Conservation (phyloP, 2,888 invertebrate species). For the Lissocephala sabroskyi region DNA sequence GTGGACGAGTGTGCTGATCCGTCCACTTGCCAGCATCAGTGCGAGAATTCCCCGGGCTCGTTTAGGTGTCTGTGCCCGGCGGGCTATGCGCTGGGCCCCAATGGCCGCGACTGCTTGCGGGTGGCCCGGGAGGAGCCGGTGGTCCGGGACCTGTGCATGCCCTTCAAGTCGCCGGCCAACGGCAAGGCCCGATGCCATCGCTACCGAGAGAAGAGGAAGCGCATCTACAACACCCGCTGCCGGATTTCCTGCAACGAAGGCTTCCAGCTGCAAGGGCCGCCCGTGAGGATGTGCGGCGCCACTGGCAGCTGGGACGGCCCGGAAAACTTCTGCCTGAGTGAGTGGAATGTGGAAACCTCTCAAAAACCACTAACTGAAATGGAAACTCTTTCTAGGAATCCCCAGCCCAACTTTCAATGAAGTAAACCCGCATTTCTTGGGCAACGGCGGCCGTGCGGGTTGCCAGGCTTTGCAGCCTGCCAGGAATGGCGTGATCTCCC, state of each 20-base stretch:
- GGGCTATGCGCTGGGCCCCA: constrained; percentile 73
- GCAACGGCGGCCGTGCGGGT: too few relatives aligned
- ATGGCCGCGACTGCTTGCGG: constrained; percentile 49
- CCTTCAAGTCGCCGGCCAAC: constrained; percentile 63
- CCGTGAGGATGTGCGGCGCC: constrained; percentile 73
- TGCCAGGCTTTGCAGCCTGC: constrained; percentile 74
- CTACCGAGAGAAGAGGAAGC: constrained; percentile 68
- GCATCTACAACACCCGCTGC: constrained; percentile 70
- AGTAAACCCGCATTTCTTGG: not conserved
- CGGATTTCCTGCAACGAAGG: constrained; percentile 72
- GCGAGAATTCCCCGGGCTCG: constrained; percentile 73
- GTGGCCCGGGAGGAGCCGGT: constrained; percentile 16
- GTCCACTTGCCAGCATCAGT: constrained; percentile 74
- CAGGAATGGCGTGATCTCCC: constrained; percentile 74
- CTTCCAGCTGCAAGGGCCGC: constrained; percentile 74
- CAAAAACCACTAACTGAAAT: too few relatives aligned
- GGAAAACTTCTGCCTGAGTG: constrained; percentile 74
- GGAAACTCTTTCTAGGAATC: too few relatives aligned
- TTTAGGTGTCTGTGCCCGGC: constrained; percentile 77
- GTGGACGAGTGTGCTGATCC: constrained; percentile 75
- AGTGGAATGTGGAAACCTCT: too few relatives aligned
- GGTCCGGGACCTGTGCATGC: constrained; percentile 63
- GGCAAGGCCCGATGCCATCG: constrained; percentile 68
- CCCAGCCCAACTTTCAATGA: too few relatives aligned
- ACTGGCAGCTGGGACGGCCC: constrained; percentile 74